Base-by-base conservation (phyloP, 2,888 invertebrate species). In the Diabrotica balteata region DNA sequence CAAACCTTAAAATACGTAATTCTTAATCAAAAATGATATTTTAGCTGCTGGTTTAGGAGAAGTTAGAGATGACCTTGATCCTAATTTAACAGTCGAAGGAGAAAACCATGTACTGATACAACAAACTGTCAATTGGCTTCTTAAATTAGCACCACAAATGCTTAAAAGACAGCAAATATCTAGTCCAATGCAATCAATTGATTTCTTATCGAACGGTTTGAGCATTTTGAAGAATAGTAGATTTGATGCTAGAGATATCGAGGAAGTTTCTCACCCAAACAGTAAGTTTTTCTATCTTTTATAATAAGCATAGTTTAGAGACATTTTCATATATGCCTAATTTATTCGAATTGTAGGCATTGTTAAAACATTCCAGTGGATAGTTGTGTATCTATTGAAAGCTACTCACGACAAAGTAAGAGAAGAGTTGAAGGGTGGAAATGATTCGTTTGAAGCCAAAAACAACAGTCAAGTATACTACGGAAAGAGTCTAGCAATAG, bases 41-140 rank as follows among this genome's bases (percentile, higher is more conserved):
- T 63, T 68, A 93, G 93, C 90, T 50, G 85, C 93, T 43, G 89
- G 91, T 11, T 84, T 96, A 61, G 93, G 93, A 55, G 90, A 90
- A 8, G 81, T 95, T 0, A 88, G 94, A 53, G 89, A 92, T 81
- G 91, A 93, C 79, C 91, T 94, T 81, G 96, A 96, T 82, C 94
- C 94, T 0, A 94, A 93, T 84, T 92, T 92, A 79, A 96, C 92
- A 0, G 96, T 95, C 80, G 96, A 96, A 84, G 96, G 96, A 0
- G 96, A 96, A 85, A 95, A 95, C 85, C 94, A 94, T 79, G 91
- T 96, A 0, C 85, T 96, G 10, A 88, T 95, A 62, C 95, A 96
- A 83, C 83, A 83, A 69, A 89, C 93, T 57, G 92, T 93, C 83
- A 96, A 96, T 84, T 96, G 94, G 91, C 85, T 96, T 9, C 82